phyloP scores from a whole-genome alignment of 1,140 invertebrate genomes.

The Caenorhabditis elegans region WBcel235 BX284606.5:6094501-6095000 shows the following conservation, averaged over 20 bases:
- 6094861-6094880: slow-evolving; percentile 54
- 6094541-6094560: background rate
- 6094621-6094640: slow-evolving; percentile 18
- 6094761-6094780: slow-evolving; percentile 81
- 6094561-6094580: background rate
- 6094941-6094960: slow-evolving; percentile 94
- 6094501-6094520: background rate
- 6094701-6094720: background rate
- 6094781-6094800: slow-evolving; percentile 95
- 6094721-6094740: slow-evolving; percentile 20
- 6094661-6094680: slow-evolving; percentile 11
- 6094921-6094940: slow-evolving; percentile 87
- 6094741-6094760: slow-evolving; percentile 81
- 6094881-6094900: slow-evolving; percentile 61
- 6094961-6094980: slow-evolving; percentile 86
- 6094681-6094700: background rate
- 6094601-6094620: slow-evolving; percentile 18
- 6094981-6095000: slow-evolving; percentile 84
- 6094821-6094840: slow-evolving; percentile 57
- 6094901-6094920: slow-evolving; percentile 71
- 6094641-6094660: slow-evolving; percentile 15
- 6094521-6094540: background rate
- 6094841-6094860: background rate
- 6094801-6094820: slow-evolving; percentile 77
- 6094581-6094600: slow-evolving; percentile 26